Evolutionary conservation across 2,797 vertebrate species (phyloP), one percentile per base, ranked within the genome.

Genomic region (Myiotriccus ornatus): DNA sequence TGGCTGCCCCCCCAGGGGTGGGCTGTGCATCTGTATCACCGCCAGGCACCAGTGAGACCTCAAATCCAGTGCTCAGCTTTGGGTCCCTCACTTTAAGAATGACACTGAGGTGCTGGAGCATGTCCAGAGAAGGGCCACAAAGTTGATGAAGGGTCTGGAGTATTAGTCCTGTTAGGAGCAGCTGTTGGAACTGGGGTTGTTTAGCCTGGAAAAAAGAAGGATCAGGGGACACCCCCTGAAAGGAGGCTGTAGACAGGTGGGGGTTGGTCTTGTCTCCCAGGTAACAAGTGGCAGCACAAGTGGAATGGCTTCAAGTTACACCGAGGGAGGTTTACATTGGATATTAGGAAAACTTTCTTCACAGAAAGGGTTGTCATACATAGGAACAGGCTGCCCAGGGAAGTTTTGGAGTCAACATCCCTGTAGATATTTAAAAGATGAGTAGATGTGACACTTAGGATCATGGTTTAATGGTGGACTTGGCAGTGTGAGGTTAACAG

Each of bases 31-130:
- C 65, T 6, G 1, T 37, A 14, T 7, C 32, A 0, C 23, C 13
- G 30, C 55, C 28, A 60, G 39, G 4, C 25, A 5, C 0, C 0
- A 5, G 53, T 7, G 65, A 69, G 28, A 30, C 47, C 34, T 50
- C 16, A 3, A 55, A 49, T 35, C 7, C 41, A 24, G 15, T 7
- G 27, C 10, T 49, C 35, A 25, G 25, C 41, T 77, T 62, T 34
- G 43, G 55, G 30, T 27, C 32, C 64, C 3, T 44, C 55, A 22
- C 18, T 8, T 2, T 0, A 0, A 30, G 63, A 56, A 22, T 4
- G 43, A 52, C 24, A 5, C 2, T 7, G 47, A 63, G 30, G 28
- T 37, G 37, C 39, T 27, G 64, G 20, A 46, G 9, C 0, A 0
- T 5, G 27, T 52, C 53, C 47, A 52, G 27, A 34, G 55, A 30